Evolutionary conservation across 2,888 invertebrate genomes (phyloP), one percentile per base, ranked within the genome.

Genomic region (Cepaea hortensis): DNA sequence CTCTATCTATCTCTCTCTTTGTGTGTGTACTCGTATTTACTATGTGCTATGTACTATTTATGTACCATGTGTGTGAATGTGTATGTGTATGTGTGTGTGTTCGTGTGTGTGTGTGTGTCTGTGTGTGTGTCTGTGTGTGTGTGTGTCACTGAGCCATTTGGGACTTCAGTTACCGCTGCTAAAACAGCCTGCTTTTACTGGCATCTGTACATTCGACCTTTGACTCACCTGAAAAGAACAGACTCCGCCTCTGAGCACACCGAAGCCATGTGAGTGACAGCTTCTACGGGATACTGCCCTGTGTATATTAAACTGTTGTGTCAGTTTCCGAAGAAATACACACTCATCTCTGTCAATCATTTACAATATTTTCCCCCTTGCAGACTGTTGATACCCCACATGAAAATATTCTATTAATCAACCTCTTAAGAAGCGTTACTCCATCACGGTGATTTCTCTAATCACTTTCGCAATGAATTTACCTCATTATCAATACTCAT

Each of bases 201-300:
- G 35, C 35, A 70, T 70, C 35, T 23, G 46, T 46, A 75, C 35
- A 35, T 15, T 75, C 20, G 2, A 20, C 18, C 6, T 35, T 46
- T 35, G 55, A 55, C 79, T 79, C 46, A 48, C 85, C 75, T 81
- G 65, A 18, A 20, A 50, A 75, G 96, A 0, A 98, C 98, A 5
- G 98, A 97, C 94, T 99, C 99, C 0, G 99, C 99, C 95, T 99
- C 99, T 95, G 97, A 97, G 95, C 98, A 98, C 81, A 95, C 95
- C 87, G 93, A 92, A 88, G 95, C 95, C 95, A 95, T 95, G 87
- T 95, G 95, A 88, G 93, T 93, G 50, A 96, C 97, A 90, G 98
- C 97, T 94, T 98, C 98, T 89, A 98, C 93, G 0, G 99, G 98
- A 94, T 98, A 99, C 91, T 97, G 97, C 81, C 99, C 99, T 85